Conservation (phyloP, 2,113 vertebrate species). For the Machaerirhynchus nigripectus region DNA sequence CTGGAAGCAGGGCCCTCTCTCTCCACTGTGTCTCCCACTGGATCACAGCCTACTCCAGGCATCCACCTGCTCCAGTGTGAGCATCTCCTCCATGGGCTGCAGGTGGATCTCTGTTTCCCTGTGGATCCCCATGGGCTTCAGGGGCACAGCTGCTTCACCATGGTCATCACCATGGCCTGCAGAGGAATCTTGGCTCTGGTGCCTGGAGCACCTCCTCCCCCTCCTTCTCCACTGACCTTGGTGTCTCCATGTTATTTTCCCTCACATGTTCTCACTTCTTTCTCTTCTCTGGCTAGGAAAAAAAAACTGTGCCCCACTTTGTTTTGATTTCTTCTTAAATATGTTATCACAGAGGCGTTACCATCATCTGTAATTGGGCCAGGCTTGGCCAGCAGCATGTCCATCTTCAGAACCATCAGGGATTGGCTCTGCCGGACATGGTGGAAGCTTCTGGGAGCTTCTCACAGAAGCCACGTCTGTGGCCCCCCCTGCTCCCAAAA, state of each 20-base stretch:
- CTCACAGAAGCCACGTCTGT: not conserved
- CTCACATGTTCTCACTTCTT: not conserved
- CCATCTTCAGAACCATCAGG: not conserved
- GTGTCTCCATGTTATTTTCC: not conserved
- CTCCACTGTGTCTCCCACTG: not conserved
- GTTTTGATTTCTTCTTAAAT: not conserved
- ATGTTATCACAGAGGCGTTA: not conserved
- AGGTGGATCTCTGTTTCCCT: not conserved
- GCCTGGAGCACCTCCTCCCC: not conserved
- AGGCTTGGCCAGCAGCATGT: not conserved
- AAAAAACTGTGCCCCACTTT: not conserved
- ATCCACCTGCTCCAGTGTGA: fast-evolving
- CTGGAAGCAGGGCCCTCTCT: not conserved
- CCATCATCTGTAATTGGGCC: not conserved
- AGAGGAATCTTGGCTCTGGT: not conserved
- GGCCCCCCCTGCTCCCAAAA: not conserved
- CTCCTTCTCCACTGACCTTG: not conserved
- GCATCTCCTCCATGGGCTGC: not conserved
- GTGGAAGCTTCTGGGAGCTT: not conserved
- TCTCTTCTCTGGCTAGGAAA: not conserved
- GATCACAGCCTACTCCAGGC: not conserved
- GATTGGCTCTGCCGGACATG: not conserved
- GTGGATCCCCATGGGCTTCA: not conserved
- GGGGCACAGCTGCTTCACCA: not conserved
- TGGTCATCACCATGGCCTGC: fast-evolving